A percentile compares a stretch with the other conserved stretches of the same genome.
These are phyloP conservation scores for Mechanitis messenoides DNA, from an alignment of 2,888 invertebrate species.

Conservation along the genomic window DNA sequence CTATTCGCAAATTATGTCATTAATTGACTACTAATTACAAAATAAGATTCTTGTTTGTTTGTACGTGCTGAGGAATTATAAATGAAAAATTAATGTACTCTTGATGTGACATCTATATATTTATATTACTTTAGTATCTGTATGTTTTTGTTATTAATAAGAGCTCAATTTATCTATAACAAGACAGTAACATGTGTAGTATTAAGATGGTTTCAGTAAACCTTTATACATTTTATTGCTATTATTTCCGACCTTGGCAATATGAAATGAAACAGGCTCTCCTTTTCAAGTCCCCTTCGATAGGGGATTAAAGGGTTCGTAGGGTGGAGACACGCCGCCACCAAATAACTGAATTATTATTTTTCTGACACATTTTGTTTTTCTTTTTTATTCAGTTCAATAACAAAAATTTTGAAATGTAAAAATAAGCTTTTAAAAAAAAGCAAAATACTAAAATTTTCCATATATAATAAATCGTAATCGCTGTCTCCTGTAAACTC, in stretches of 20 bases:
- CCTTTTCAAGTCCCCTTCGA: conserved; percentile 19
- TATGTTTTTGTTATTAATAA: background rate
- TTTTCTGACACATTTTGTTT: too few species aligned
- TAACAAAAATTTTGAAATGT: too few species aligned
- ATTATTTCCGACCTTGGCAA: conserved; percentile 21
- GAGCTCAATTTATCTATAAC: background rate
- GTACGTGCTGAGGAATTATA: background rate
- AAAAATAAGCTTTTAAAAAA: too few species aligned
- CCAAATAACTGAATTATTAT: background rate
- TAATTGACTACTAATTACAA: conserved; percentile 3
- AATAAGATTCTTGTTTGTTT: background rate
- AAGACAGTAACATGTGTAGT: background rate
- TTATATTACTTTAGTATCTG: too few species aligned
- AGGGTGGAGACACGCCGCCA: conserved; percentile 15
- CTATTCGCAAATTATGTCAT: conserved; percentile 15
- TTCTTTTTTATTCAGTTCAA: too few species aligned
- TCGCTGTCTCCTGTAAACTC: conserved; percentile 3
- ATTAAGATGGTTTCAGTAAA: conserved; percentile 10
- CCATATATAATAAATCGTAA: too few species aligned
- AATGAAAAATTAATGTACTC: too few species aligned
- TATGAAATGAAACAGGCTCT: conserved; percentile 14
- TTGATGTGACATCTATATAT: too few species aligned
- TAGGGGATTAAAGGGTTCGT: conserved; percentile 20
- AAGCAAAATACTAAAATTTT: too few species aligned
- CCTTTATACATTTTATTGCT: conserved; percentile 16